Evolutionary conservation across 53 echinoderm and acorn worm genomes (phyloP).

Genomic region (Patiria pectinifera): DNA sequence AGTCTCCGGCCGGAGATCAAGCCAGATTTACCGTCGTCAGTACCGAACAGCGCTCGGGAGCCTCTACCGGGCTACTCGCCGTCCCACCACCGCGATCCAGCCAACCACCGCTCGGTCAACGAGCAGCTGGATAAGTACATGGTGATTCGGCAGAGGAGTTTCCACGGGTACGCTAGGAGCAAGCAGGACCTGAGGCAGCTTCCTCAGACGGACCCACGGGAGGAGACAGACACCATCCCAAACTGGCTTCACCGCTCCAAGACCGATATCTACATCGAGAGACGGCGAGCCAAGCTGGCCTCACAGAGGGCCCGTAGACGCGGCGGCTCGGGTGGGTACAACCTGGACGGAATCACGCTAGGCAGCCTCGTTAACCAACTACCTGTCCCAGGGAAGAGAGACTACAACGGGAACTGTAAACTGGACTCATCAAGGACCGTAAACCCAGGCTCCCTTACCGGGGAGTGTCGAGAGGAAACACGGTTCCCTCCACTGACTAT

Average conservation of each 20-base stretch:
- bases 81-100: slow-evolving; percentile 6
- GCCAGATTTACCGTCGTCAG: slow-evolving; percentile 23
- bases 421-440: not conserved
- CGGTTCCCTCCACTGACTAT: slow-evolving; percentile 79
- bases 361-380: slow-evolving; percentile 81
- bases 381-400: slow-evolving; percentile 50
- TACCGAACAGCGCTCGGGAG: slow-evolving; percentile 33
- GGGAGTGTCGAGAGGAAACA: slow-evolving; percentile 33
- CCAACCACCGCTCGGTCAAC: slow-evolving; percentile 73
- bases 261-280: slow-evolving; percentile 95
- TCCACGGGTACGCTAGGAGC: slow-evolving; percentile 85
- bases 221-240: slow-evolving; percentile 66
- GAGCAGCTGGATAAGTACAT: slow-evolving; percentile 92
- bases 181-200: slow-evolving; percentile 77
- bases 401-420: slow-evolving; percentile 39
- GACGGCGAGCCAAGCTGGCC: slow-evolving; percentile 74
- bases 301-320: slow-evolving; percentile 54
- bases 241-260: slow-evolving; percentile 94
- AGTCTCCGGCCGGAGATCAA: slow-evolving; percentile 58
- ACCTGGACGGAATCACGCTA: slow-evolving; percentile 83
- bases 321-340: slow-evolving; percentile 45
- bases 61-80: slow-evolving; percentile 27
- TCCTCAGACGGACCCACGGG: slow-evolving; percentile 91
- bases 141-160: slow-evolving; percentile 90
- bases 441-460: not conserved